Percentiles rank a stretch among this genome's conserved stretches.
These are phyloP conservation scores for Desmophyllum pertusum DNA, from an alignment of 92 coral and sea anemone species.

Conservation along the genomic window DNA sequence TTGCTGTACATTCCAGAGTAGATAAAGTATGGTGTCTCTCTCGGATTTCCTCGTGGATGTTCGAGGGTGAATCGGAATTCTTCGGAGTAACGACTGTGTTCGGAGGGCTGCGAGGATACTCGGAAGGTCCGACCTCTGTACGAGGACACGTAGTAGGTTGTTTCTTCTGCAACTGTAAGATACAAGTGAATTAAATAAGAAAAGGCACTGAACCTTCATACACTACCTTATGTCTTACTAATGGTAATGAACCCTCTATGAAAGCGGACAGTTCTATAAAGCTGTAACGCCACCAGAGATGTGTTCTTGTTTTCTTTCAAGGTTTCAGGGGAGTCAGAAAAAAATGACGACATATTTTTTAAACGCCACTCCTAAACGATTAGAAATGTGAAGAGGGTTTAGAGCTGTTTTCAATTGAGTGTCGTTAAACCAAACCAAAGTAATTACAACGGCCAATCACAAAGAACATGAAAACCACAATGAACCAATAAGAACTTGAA, in stretches of 20 bases:
- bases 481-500: too few species aligned
- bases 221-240: neutral
- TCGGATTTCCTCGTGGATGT: slow-evolving; percentile 22
- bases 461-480: too few species aligned
- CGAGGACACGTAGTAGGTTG: slow-evolving; percentile 33
- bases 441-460: too few species aligned
- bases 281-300: neutral
- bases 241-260: neutral
- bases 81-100: slow-evolving; percentile 20
- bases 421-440: too few species aligned
- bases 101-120: slow-evolving; percentile 24
- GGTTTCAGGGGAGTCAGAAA: too few species aligned
- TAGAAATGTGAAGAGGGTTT: too few species aligned
- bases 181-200: neutral
- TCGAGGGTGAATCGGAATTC: slow-evolving; percentile 32
- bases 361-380: too few species aligned
- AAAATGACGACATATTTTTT: too few species aligned
- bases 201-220: neutral
- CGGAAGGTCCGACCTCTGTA: slow-evolving; percentile 2
- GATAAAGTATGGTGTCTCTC: slow-evolving; percentile 15
- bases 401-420: too few species aligned
- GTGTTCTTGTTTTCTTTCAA: too few species aligned
- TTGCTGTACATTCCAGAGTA: slow-evolving; percentile 12
- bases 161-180: neutral
- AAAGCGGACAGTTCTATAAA: neutral